These are phyloP conservation scores for Plestiodon gilberti DNA, from an alignment of 2,113 vertebrate species.

Conservation along the genomic window DNA sequence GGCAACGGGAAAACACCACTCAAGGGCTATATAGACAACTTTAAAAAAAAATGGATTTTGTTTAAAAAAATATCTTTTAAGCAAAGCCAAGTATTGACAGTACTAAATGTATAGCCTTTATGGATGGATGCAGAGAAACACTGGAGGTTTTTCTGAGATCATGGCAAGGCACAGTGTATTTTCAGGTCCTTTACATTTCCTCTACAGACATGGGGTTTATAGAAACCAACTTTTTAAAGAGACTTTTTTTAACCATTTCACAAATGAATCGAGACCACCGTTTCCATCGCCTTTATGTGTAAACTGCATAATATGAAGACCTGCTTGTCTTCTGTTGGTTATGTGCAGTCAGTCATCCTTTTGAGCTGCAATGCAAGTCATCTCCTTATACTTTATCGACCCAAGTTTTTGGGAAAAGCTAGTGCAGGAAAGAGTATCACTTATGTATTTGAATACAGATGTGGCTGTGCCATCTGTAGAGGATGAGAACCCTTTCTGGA, in stretches of 20 bases:
- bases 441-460: background rate
- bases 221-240: slow-evolving; percentile 44
- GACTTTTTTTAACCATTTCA: slow-evolving; percentile 63
- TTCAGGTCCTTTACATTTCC: slow-evolving; percentile 52
- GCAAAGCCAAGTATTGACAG: slow-evolving; percentile 63
- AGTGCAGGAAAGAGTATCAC: background rate
- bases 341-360: slow-evolving; percentile 9
- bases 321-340: slow-evolving; percentile 52
- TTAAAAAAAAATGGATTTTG: slow-evolving; percentile 73
- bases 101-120: slow-evolving; percentile 57
- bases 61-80: slow-evolving; percentile 75
- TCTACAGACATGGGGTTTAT: slow-evolving; percentile 63
- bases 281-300: slow-evolving; percentile 50
- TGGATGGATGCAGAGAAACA: slow-evolving; percentile 57
- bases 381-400: slow-evolving; percentile 53
- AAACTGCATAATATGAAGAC: slow-evolving; percentile 54
- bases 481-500: slow-evolving; percentile 53
- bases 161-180: slow-evolving; percentile 38
- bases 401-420: slow-evolving; percentile 44
- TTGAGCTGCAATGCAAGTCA: slow-evolving; percentile 71
- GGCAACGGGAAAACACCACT: slow-evolving; percentile 76
- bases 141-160: slow-evolving; percentile 64
- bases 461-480: slow-evolving; percentile 23
- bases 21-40: slow-evolving; percentile 73
- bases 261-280: slow-evolving; percentile 47